phyloP scores from a whole-genome alignment of 2,113 vertebrate genomes.

The Coreoperca whiteheadi region DNA sequence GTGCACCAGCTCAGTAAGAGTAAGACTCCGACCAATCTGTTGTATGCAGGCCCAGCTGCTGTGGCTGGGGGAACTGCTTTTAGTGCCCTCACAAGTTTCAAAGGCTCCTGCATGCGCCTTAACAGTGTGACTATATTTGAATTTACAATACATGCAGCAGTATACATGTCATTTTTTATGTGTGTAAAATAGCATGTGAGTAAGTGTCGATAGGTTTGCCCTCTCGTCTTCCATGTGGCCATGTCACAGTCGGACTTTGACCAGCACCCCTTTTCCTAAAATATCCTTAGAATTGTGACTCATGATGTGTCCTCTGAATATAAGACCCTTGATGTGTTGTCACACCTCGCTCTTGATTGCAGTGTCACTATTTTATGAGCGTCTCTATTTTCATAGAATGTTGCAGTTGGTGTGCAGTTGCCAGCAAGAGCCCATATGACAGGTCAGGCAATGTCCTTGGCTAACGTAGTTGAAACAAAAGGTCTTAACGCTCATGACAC shows the following conservation, averaged over 20 bases:
- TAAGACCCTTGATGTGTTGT: slow-evolving; percentile 71
- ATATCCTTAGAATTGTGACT: slow-evolving; percentile 60
- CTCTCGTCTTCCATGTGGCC: slow-evolving; percentile 40
- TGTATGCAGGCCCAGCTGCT: slow-evolving; percentile 54
- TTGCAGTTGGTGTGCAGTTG: slow-evolving; percentile 69
- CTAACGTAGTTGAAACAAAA: slow-evolving; percentile 42
- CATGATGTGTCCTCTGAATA: slow-evolving; percentile 63
- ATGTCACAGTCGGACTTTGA: slow-evolving; percentile 6
- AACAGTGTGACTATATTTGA: slow-evolving; percentile 30
- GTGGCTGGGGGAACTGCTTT: slow-evolving; percentile 14
- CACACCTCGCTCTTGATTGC: slow-evolving; percentile 53
- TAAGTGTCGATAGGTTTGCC: slow-evolving; percentile 18
- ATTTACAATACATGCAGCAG: slow-evolving; percentile 11
- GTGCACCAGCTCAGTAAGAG: slow-evolving; percentile 44
- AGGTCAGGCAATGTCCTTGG: slow-evolving; percentile 61
- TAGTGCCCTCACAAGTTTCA: slow-evolving; percentile 6
- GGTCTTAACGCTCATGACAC: slow-evolving; percentile 6
- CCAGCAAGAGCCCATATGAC: slow-evolving; percentile 35
- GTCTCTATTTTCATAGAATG: slow-evolving; percentile 61
- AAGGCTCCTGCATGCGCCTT: slow-evolving; percentile 22
- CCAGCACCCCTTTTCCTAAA: slow-evolving; percentile 37
- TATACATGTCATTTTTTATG: background rate
- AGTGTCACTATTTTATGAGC: slow-evolving; percentile 67
- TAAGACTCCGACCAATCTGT: slow-evolving; percentile 48
- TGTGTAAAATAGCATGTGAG: slow-evolving; percentile 24